phyloP scores from a whole-genome alignment of 2,888 invertebrate genomes.

The Pecten maximus region DNA sequence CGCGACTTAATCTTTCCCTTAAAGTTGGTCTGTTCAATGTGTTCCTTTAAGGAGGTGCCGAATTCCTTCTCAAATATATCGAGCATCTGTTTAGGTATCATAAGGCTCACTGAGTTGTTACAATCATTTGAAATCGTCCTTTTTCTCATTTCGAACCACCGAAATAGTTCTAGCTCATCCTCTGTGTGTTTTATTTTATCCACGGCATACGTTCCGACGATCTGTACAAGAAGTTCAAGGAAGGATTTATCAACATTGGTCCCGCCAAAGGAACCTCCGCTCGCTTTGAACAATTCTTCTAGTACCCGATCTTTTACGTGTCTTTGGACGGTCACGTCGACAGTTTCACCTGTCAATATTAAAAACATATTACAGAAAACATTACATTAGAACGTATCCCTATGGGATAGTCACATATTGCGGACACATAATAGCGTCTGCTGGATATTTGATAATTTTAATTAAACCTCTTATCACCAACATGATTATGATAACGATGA shows the following conservation, averaged over 20 bases:
- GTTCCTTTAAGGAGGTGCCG: constrained; percentile 34
- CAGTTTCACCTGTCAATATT: constrained; percentile 48
- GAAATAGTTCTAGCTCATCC: constrained; percentile 48
- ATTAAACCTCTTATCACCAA: no score
- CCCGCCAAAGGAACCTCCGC: constrained; percentile 55
- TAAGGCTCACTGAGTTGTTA: constrained; percentile 39
- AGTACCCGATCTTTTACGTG: constrained; percentile 39
- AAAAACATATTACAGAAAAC: no score
- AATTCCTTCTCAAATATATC: constrained; percentile 45
- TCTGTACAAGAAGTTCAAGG: constrained; percentile 42
- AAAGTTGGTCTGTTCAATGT: constrained; percentile 38
- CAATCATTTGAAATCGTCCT: constrained; percentile 7
- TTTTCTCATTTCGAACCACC: constrained; percentile 54
- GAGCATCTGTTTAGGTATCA: constrained; percentile 44
- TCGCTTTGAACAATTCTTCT: constrained; percentile 52
- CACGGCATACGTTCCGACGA: constrained; percentile 46
- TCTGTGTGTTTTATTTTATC: constrained; percentile 38
- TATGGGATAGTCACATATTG: no score
- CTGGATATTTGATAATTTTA: no score
- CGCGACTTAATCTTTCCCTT: constrained; percentile 37
- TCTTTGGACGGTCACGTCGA: constrained; percentile 52
- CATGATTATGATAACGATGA: no score
- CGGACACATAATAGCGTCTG: no score
- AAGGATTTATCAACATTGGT: constrained; percentile 52
- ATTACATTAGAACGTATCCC: no score